These are phyloP conservation scores for Rhinophrynus dorsalis DNA, from an alignment of 2,797 vertebrate species.

Conservation along the genomic window DNA sequence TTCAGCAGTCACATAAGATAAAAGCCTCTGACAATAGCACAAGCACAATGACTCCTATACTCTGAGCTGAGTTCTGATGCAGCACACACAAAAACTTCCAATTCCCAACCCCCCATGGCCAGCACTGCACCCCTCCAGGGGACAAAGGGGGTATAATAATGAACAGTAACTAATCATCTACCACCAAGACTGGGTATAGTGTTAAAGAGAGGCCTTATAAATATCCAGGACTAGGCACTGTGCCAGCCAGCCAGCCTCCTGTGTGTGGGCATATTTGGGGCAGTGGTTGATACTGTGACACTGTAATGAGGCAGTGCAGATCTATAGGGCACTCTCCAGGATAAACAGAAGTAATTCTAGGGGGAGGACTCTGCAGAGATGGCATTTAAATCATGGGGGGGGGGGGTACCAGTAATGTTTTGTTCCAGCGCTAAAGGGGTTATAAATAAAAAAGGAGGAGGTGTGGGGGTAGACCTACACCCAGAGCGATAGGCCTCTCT, in stretches of 20 bases:
- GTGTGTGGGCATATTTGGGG: not conserved
- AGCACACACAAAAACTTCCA: constrained; percentile 10
- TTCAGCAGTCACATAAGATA: not conserved
- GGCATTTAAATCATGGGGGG: not conserved
- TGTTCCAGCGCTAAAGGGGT: not conserved
- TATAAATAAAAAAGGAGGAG: not conserved
- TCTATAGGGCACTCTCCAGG: not conserved
- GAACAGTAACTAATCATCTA: no score
- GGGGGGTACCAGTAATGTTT: not conserved
- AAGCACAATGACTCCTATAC: not conserved
- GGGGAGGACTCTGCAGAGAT: not conserved
- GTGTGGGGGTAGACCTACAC: constrained; percentile 7
- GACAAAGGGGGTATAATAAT: constrained; percentile 16
- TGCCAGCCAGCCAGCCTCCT: not conserved
- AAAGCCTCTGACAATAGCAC: not conserved
- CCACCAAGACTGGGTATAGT: no score
- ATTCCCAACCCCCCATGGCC: not conserved
- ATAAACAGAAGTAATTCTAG: not conserved
- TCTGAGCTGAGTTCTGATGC: not conserved
- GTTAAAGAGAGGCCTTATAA: no score
- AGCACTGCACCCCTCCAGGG: not conserved
- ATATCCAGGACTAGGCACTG: no score
- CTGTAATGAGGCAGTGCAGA: not conserved
- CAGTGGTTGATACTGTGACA: not conserved
- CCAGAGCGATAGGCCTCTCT: constrained; percentile 27